Evolutionary conservation across 2,113 vertebrate genomes (phyloP).

Genomic region (Phoenicopterus ruber): DNA sequence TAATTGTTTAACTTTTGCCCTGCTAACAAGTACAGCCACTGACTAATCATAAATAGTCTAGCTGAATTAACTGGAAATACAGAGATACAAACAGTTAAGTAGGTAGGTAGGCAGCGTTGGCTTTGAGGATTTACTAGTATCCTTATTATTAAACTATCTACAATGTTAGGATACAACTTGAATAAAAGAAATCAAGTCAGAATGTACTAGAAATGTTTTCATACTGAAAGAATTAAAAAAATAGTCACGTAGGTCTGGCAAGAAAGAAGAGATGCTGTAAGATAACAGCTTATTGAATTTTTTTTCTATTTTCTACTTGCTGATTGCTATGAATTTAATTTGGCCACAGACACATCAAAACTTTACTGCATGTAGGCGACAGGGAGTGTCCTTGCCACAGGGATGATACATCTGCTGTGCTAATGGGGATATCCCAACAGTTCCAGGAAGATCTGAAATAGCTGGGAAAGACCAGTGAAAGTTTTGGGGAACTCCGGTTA

Average conservation of each 20-base stretch:
- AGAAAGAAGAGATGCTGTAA: neutral
- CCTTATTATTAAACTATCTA: neutral
- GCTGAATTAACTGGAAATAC: neutral
- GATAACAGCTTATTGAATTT: neutral
- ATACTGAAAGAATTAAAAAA: neutral
- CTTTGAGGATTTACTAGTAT: neutral
- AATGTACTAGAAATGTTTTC: neutral
- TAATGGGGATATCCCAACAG: neutral
- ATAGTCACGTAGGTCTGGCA: neutral
- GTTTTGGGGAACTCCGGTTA: neutral
- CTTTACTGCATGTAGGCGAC: rapidly evolving
- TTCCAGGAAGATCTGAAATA: neutral
- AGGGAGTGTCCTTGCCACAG: neutral
- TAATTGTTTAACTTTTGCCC: neutral
- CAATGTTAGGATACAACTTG: neutral
- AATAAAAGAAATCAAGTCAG: neutral
- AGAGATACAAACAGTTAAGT: neutral
- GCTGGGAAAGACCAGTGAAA: neutral
- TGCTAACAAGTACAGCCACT: neutral
- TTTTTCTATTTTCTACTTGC: neutral
- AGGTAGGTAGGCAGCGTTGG: neutral
- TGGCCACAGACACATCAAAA: neutral
- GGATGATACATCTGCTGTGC: neutral
- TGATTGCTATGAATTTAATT: neutral
- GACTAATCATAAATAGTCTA: neutral